phyloP scores from a whole-genome alignment of 2,888 invertebrate genomes.

The Phortica magna region DNA sequence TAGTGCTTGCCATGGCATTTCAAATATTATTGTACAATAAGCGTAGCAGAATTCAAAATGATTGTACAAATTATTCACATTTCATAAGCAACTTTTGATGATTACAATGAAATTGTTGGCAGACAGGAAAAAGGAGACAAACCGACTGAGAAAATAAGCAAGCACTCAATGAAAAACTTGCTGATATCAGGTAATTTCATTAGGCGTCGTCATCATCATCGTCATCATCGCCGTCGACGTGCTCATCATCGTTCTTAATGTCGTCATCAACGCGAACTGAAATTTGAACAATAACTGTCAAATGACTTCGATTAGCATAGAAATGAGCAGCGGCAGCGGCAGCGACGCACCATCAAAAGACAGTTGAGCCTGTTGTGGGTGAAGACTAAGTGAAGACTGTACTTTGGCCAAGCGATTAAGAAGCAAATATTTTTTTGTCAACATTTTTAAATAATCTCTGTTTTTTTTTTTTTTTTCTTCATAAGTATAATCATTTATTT shows the following conservation, averaged over 20 bases:
- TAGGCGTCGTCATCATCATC: not conserved
- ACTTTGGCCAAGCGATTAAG: too few relatives aligned
- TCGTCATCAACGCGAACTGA: not conserved
- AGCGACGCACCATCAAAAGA: too few relatives aligned
- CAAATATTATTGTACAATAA: too few relatives aligned
- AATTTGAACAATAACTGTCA: constrained; percentile 20
- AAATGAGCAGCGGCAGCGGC: not conserved
- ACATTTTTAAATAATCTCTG: too few relatives aligned
- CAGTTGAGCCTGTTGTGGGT: too few relatives aligned
- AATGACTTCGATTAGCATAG: constrained; percentile 24
- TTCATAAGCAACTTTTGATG: constrained; percentile 36
- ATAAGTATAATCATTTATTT: too few relatives aligned
- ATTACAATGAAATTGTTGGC: not conserved
- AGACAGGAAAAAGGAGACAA: not conserved
- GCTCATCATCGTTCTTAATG: constrained; percentile 10
- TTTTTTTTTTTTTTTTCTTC: too few relatives aligned
- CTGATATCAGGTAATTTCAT: constrained; percentile 21
- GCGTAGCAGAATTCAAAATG: not conserved
- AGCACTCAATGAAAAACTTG: not conserved
- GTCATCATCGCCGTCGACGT: not conserved
- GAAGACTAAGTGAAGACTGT: too few relatives aligned
- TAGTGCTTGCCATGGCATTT: too few relatives aligned
- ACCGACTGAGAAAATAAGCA: not conserved
- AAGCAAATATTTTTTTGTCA: too few relatives aligned
- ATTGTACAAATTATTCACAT: constrained; percentile 36